phyloP scores from a whole-genome alignment of 2,113 vertebrate species.

The Mesoclemmys tuberculata region DNA sequence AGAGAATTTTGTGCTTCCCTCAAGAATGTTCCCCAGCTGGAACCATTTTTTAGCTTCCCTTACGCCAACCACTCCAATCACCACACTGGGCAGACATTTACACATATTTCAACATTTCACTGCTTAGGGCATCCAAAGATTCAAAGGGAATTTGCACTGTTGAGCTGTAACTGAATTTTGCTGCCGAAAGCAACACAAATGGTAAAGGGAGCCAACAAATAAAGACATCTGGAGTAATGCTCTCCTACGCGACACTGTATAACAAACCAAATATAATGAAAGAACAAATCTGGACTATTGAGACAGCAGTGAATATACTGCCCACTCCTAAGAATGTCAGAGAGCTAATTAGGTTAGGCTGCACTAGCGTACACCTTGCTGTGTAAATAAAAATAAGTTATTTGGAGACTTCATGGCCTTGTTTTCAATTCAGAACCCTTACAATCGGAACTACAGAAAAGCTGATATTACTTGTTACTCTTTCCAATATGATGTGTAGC shows the following conservation, averaged over 20 bases:
- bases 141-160: constrained; percentile 70
- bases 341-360: constrained; percentile 55
- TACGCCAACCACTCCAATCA: constrained; percentile 71
- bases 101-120: constrained; percentile 53
- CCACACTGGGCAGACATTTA: constrained; percentile 54
- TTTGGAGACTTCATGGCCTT: constrained; percentile 54
- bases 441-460: constrained; percentile 60
- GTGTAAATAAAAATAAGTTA: constrained; percentile 23
- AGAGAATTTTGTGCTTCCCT: constrained; percentile 68
- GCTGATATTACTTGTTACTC: constrained; percentile 43
- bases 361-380: constrained; percentile 38
- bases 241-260: constrained; percentile 24
- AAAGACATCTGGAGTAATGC: constrained; percentile 72
- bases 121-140: constrained; percentile 69
- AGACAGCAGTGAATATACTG: constrained; percentile 18
- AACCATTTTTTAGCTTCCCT: constrained; percentile 74
- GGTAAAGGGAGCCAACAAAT: constrained; percentile 61
- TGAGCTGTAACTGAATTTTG: constrained; percentile 78
- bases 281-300: constrained; percentile 25
- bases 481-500: constrained; percentile 55
- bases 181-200: constrained; percentile 68
- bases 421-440: constrained; percentile 34
- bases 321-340: constrained; percentile 45
- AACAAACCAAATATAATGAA: constrained; percentile 54
- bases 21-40: constrained; percentile 68